Evolutionary conservation across 2,888 invertebrate genomes (phyloP).

Genomic region (Tenthredo livida): DNA sequence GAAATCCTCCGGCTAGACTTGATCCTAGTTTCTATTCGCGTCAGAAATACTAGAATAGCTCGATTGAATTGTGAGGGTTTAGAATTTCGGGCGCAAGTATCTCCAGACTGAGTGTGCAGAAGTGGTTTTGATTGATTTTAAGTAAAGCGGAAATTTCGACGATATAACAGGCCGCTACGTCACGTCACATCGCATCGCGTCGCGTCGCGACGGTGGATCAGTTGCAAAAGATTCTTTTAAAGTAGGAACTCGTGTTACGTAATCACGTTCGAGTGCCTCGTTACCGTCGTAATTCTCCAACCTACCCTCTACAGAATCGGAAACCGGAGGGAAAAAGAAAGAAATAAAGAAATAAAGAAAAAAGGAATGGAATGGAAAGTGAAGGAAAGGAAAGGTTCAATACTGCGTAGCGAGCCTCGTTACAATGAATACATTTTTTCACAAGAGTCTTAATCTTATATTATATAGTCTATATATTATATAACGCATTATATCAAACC

Average conservation of each 20-base stretch:
- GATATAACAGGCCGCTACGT: not conserved
- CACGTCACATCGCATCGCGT: not conserved
- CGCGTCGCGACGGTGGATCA: not conserved
- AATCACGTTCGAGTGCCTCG: constrained; percentile 44
- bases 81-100: not conserved
- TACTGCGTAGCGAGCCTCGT: not conserved
- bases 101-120: not conserved
- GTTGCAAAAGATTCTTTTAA: constrained; percentile 26
- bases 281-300: constrained; percentile 34
- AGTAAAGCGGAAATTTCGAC: not conserved
- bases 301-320: not conserved
- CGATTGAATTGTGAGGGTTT: not conserved
- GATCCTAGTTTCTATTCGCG: not conserved
- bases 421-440: constrained; percentile 15
- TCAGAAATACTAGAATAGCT: not conserved
- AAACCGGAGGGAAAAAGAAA: not conserved
- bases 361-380: not conserved
- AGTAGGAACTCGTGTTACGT: constrained; percentile 41
- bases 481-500: not conserved
- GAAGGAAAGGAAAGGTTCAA: constrained; percentile 26
- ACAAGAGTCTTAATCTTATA: not conserved
- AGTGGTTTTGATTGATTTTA: not conserved
- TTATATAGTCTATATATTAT: not conserved
- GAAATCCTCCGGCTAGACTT: not conserved
- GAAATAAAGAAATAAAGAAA: constrained; percentile 2